Evolutionary conservation across 2,113 vertebrate species (phyloP), one percentile per base, ranked within the genome.

Genomic region (Prionailurus viverrinus): DNA sequence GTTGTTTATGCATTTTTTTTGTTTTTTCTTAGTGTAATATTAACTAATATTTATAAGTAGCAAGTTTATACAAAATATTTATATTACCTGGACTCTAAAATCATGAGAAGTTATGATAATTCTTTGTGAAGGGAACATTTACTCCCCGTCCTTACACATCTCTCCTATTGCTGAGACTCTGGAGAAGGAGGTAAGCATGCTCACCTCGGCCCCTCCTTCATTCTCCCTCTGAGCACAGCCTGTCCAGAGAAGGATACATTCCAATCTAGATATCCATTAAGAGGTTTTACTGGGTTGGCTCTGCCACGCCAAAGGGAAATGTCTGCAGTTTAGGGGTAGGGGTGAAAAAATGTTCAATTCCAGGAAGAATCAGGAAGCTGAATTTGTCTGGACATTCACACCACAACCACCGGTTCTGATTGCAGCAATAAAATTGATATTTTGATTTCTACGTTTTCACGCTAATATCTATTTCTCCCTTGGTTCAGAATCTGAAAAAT

Each of bases 41-140:
- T 93, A 86, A 89, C 41, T 63, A 66, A 85, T 48, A 94, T 66
- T 91, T 27, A 73, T 58, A 80, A 79, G 61, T 69, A 88, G 11
- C 1, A 41, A 63, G 71, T 48, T 41, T 79, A 78, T 61, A 71
- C 1, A 65, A 36, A 11, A 87, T 55, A 58, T 41, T 91, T 69
- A 65, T 13, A 73, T 55, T 36, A 41, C 21, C 25, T 31, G 0
- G 5, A 94, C 10, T 87, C n/a, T 84, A 91, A 96, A 87, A 73
- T 66, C 23, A 55, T 36, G 29, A 41, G 41, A 86, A 63, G 41
- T 71, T 45, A 80, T 76, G 4, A 33, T 68, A 13, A 76, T 69
- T 94, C 11, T 21, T 61, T 63, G 45, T 55, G 48, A 61, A 48
- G 21, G 12, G n/a, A 76, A n/a, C 29, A 81, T 65, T 36, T 79